Conservation (phyloP, 2,113 vertebrate genomes). For the Mixornis gularis region DNA sequence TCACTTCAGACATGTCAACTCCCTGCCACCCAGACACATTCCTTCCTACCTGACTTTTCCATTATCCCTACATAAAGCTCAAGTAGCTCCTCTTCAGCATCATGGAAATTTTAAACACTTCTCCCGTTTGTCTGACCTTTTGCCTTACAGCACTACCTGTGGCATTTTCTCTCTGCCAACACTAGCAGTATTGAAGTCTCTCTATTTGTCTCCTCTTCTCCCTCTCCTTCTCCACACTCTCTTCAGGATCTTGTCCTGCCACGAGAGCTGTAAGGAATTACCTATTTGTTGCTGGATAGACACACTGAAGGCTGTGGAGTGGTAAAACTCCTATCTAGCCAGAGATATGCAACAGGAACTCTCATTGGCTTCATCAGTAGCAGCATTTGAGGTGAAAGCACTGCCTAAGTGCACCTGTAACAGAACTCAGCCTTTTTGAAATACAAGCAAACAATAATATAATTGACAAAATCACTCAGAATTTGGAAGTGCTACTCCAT, state of each 20-base stretch:
- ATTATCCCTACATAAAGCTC: neutral
- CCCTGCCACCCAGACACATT: neutral
- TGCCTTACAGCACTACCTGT: neutral
- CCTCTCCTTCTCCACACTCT: neutral
- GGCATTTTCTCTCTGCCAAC: neutral
- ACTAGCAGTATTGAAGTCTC: neutral
- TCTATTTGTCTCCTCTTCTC: neutral
- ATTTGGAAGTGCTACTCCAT: neutral
- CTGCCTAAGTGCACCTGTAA: neutral
- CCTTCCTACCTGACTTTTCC: neutral
- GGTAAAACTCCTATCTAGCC: neutral
- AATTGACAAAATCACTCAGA: neutral
- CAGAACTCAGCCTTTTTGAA: neutral
- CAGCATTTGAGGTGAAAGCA: neutral
- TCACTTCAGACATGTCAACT: neutral
- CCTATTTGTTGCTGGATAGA: neutral
- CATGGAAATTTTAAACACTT: neutral
- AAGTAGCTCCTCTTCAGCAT: neutral
- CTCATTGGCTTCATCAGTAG: neutral
- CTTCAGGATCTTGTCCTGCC: neutral
- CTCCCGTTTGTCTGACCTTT: neutral
- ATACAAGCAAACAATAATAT: neutral
- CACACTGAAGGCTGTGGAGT: rapidly evolving
- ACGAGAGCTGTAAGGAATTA: neutral
- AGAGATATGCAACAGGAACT: neutral